Base-by-base conservation (phyloP, 2,888 invertebrate species). In the Portevinia maculata region DNA sequence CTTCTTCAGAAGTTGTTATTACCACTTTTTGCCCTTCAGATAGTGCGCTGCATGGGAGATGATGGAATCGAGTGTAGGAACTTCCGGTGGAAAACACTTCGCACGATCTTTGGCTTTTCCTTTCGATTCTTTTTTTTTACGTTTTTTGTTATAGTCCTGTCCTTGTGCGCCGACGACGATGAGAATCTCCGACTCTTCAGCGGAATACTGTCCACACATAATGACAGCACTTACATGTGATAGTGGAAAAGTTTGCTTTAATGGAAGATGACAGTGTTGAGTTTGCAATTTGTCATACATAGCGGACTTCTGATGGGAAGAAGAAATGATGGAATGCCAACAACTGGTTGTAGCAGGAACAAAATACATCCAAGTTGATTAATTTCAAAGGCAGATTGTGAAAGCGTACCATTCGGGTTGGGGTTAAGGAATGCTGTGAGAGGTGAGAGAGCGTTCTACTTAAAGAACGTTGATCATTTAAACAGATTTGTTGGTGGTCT, bases 21-120 rank as follows among this genome's bases (percentile, higher is more conserved):
- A 57, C 46, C 21, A 30, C 62, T 74, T 79, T 74, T 78, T 67
- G 53, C 67, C 67, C 79, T 60, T 70, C 32, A 39, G 57, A 62
- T 62, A 48, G 60, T 74, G 52, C 17, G 55, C 21, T 48, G 15
- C 30, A 32, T 24, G 57, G 57, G 24, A 21, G 32, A 44, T 39
- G 57, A 28, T 24, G 48, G 44, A 9, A 44, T 32, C 32, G 60
- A 74, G 67, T 74, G 74, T 55, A 74, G 67, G 62, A 69, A 75
- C 75, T 81, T 81, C 79, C 79, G 79, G 79, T 75, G 79, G 59
- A 52, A 65, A 75, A 48, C 64, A 24, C 75, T 81, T 81, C 79
- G 75, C 79, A 81, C 79, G 75, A 64, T 75, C 57, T 60, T 34
- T 79, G 62, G 44, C 13, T 67, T 52, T 60, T 70, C 46, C 48